These are phyloP conservation scores for Cydia strobilella DNA, from an alignment of 1,140 invertebrate species.

Conservation along the genomic window DNA sequence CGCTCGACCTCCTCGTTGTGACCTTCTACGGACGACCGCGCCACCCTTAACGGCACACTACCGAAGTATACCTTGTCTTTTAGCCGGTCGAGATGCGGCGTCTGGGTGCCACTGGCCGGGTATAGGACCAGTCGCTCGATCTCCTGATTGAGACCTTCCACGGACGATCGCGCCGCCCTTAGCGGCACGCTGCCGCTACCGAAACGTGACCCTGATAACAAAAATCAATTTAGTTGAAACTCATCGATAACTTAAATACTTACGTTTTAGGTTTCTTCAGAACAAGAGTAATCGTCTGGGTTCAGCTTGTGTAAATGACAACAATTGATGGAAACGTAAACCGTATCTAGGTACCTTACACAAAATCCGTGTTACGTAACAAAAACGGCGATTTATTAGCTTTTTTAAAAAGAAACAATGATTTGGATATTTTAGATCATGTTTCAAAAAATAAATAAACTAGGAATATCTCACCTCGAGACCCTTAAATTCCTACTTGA, in stretches of 20 bases:
- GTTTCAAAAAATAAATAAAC: too few relatives aligned
- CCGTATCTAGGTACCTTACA: too few relatives aligned
- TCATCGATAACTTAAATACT: slow-evolving; percentile 5
- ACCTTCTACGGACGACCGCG: not conserved
- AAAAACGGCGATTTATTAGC: too few relatives aligned
- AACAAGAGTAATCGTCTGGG: too few relatives aligned
- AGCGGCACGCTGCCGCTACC: slow-evolving; percentile 79
- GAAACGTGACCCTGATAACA: slow-evolving; percentile 66
- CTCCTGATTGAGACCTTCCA: slow-evolving; percentile 92
- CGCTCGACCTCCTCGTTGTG: not conserved
- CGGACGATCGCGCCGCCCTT: slow-evolving; percentile 88
- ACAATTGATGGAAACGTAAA: too few relatives aligned
- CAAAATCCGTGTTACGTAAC: too few relatives aligned
- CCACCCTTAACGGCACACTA: not conserved
- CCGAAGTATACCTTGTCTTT: slow-evolving; percentile 68
- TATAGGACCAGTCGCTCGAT: slow-evolving; percentile 87
- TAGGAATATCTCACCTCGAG: too few relatives aligned
- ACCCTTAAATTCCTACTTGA: too few relatives aligned
- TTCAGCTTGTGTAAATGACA: too few relatives aligned
- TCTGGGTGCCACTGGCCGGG: slow-evolving; percentile 73
- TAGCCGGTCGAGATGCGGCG: slow-evolving; percentile 72
- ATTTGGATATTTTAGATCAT: too few relatives aligned
- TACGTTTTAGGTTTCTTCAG: too few relatives aligned
- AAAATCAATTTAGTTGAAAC: not conserved
- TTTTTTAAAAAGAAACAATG: too few relatives aligned